Evolutionary conservation across 2,888 invertebrate species (phyloP).

Genomic region (Andrena bicolor): DNA sequence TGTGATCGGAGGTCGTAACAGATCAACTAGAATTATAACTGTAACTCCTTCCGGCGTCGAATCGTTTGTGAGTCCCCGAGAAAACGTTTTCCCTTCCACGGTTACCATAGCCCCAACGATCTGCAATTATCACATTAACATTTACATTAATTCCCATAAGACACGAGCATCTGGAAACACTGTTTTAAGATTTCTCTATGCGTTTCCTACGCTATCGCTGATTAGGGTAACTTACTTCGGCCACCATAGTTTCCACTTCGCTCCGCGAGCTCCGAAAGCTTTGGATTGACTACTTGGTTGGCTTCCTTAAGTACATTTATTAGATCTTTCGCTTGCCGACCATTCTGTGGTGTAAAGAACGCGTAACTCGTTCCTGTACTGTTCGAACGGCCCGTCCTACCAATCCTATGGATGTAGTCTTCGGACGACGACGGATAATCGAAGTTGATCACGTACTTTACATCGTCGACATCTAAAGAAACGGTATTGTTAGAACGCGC

Average conservation of each 20-base stretch:
- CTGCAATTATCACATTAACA: slow-evolving; percentile 65
- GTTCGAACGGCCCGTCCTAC: slow-evolving; percentile 95
- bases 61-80: slow-evolving; percentile 77
- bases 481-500: slow-evolving; percentile 52
- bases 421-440: slow-evolving; percentile 98
- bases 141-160: not conserved
- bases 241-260: slow-evolving; percentile 87
- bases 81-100: slow-evolving; percentile 79
- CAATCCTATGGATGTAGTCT: slow-evolving; percentile 98
- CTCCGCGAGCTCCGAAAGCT: slow-evolving; percentile 92
- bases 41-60: slow-evolving; percentile 75
- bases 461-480: slow-evolving; percentile 95
- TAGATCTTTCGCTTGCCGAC: slow-evolving; percentile 94
- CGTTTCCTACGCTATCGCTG: not conserved
- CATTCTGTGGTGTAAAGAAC: slow-evolving; percentile 96
- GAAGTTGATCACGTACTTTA: slow-evolving; percentile 98
- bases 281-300: slow-evolving; percentile 93
- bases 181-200: not conserved
- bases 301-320: slow-evolving; percentile 96
- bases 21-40: slow-evolving; percentile 66
- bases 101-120: slow-evolving; percentile 79
- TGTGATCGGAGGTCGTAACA: slow-evolving; percentile 41
- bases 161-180: not conserved
- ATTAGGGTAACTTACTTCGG: slow-evolving; percentile 81
- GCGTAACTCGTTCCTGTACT: slow-evolving; percentile 97